phyloP scores from a whole-genome alignment of 1,140 invertebrate species.

The Zaprionus tsacasi region DNA sequence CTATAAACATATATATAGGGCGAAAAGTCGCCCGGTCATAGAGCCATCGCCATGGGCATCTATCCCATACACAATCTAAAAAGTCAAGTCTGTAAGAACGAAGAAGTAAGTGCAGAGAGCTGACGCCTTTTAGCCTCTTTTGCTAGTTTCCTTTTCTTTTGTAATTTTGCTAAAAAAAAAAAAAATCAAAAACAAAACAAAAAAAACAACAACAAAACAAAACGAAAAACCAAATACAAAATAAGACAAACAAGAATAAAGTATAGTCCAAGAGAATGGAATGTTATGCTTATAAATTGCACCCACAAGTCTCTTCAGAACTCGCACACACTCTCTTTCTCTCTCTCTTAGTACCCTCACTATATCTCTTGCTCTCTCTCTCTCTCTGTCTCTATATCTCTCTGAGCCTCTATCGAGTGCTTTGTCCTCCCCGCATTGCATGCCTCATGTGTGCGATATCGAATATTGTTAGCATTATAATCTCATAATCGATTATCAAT shows the following conservation, averaged over 20 bases:
- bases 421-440: constrained; percentile 20
- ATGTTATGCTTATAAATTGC: constrained; percentile 45
- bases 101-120: constrained; percentile 91
- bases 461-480: constrained; percentile 18
- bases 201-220: constrained; percentile 15
- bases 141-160: constrained; percentile 36
- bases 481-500: constrained; percentile 14
- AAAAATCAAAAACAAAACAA: constrained; percentile 1
- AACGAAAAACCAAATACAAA: constrained; percentile 8
- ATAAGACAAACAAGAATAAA: constrained; percentile 7
- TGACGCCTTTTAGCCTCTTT: constrained; percentile 28
- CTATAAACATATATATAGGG: constrained; percentile 86
- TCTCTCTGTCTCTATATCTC: constrained; percentile 11
- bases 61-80: constrained; percentile 94
- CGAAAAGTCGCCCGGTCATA: constrained; percentile 93
- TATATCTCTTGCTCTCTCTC: background rate
- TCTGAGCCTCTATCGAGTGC: constrained; percentile 10
- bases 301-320: constrained; percentile 14
- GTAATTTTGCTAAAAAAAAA: constrained; percentile 11
- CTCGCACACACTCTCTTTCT: background rate
- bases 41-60: constrained; percentile 93
- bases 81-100: constrained; percentile 92
- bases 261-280: constrained; percentile 24
- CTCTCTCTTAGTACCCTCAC: constrained; percentile 3
- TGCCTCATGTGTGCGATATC: constrained; percentile 36